Percentiles rank a stretch among this genome's conserved stretches.
phyloP scores from a whole-genome alignment of 2,113 vertebrate species.

The Rhynchopsitta pachyrhyncha region DNA sequence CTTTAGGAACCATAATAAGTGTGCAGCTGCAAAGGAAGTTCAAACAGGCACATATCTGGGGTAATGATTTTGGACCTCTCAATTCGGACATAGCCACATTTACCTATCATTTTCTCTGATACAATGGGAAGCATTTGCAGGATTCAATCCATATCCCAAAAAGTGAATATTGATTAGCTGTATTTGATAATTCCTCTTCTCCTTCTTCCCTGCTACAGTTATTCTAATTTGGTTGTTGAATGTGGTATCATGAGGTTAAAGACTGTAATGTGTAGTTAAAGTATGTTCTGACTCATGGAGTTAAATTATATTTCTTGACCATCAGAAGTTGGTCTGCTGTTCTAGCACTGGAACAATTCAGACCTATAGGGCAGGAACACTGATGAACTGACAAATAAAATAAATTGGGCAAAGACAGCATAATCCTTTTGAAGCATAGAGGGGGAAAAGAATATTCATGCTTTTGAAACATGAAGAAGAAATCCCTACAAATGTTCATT shows the following conservation, averaged over 20 bases:
- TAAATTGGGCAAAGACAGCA: neutral
- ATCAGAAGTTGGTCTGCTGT: neutral
- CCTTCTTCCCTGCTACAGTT: neutral
- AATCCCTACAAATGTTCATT: neutral
- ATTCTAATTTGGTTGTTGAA: neutral
- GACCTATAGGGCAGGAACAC: neutral
- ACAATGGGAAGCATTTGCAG: neutral
- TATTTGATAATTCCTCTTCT: neutral
- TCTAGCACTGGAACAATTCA: neutral
- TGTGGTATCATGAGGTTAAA: neutral
- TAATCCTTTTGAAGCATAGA: neutral
- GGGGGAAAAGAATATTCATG: neutral
- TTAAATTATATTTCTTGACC: neutral
- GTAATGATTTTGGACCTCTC: neutral
- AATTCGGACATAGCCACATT: neutral
- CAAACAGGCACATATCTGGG: neutral
- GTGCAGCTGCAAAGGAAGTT: neutral
- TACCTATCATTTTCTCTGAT: neutral
- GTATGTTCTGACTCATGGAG: neutral
- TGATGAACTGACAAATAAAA: neutral
- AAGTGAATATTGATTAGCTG: neutral
- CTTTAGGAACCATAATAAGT: neutral
- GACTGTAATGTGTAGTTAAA: neutral
- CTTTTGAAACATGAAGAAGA: neutral
- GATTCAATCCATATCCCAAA: neutral